phyloP scores from a whole-genome alignment of 2,888 invertebrate species.

The Cephus runcator region DNA sequence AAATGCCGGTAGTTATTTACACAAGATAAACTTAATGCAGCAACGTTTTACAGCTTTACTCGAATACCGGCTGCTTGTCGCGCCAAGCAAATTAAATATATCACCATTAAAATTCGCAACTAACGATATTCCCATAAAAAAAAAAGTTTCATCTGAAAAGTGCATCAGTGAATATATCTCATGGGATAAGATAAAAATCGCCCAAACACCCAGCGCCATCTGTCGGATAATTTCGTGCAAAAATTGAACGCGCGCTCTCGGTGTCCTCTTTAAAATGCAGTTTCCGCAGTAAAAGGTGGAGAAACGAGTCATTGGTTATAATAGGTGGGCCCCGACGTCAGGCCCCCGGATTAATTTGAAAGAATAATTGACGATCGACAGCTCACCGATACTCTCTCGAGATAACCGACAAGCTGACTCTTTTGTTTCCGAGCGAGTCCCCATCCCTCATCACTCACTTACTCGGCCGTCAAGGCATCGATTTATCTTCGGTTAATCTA shows the following conservation, averaged over 20 bases:
- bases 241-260: no score
- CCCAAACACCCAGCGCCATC: no score
- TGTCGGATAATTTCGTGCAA: no score
- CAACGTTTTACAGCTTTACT: neutral
- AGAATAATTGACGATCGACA: constrained; percentile 47
- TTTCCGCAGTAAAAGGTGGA: neutral
- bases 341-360: constrained; percentile 1
- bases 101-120: neutral
- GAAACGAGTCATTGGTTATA: constrained; percentile 1
- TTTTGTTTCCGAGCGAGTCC: constrained; percentile 16
- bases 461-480: constrained; percentile 33
- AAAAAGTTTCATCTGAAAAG: neutral
- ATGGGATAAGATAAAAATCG: neutral
- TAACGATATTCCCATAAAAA: neutral
- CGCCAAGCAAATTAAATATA: neutral
- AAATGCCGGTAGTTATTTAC: neutral
- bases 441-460: constrained; percentile 35
- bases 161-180: neutral
- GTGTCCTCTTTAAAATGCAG: neutral
- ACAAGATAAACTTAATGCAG: neutral
- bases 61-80: neutral
- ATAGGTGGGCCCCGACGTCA: constrained; percentile 3
- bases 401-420: constrained; percentile 31
- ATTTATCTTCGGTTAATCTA: constrained; percentile 55
- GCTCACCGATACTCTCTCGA: constrained; percentile 32